Percentiles rank a stretch among this genome's conserved stretches.
phyloP scores from a whole-genome alignment of 2,797 vertebrate genomes.

The Coilia nasus region DNA sequence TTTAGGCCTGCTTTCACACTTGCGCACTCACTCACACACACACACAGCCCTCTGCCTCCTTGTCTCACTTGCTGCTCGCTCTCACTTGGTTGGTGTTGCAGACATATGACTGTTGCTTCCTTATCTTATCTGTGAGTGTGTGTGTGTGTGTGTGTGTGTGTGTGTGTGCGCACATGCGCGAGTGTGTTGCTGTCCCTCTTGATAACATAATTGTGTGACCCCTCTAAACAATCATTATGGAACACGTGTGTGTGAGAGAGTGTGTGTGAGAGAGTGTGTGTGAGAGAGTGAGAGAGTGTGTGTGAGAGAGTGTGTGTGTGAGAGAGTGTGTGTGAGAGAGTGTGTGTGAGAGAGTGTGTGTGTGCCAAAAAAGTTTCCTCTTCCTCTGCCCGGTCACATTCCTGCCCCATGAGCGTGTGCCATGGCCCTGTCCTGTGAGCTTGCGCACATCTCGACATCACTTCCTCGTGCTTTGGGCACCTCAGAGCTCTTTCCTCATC shows the following conservation, averaged over 20 bases:
- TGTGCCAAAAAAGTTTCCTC: not conserved
- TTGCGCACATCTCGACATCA: not conserved
- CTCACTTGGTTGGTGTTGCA: not conserved
- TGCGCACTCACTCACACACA: not conserved
- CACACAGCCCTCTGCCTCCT: not conserved
- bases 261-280: no score
- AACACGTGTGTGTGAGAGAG: not conserved
- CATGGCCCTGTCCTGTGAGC: not conserved
- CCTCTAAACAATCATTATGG: not conserved
- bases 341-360: not conserved
- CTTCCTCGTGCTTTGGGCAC: not conserved
- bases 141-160: not conserved
- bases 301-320: slow-evolving; percentile 2
- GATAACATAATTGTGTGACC: not conserved
- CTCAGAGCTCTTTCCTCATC: not conserved
- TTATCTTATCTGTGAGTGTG: not conserved
- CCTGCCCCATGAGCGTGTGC: not conserved
- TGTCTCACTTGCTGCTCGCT: not conserved
- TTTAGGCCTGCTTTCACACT: not conserved
- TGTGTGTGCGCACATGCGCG: not conserved
- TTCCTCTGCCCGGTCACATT: slow-evolving; percentile 14
- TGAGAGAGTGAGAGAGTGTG: no score
- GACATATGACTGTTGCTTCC: not conserved
- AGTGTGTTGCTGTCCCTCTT: not conserved
- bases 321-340: not conserved